Conservation (phyloP, 2,888 invertebrate genomes). For the Drosophila diplacantha region DNA sequence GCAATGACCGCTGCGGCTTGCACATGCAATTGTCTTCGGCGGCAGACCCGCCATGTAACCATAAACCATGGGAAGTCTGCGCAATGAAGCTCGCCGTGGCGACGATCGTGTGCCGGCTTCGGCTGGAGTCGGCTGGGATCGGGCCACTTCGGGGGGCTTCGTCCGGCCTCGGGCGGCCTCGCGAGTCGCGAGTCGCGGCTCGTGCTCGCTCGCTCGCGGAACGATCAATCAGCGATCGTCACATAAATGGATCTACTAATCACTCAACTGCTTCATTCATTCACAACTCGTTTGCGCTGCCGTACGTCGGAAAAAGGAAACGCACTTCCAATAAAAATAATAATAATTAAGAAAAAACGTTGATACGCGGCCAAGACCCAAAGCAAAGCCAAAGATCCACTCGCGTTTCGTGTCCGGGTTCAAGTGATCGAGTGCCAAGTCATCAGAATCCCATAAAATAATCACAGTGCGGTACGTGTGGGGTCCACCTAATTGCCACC, state of each 20-base stretch:
- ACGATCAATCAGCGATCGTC: constrained; percentile 59
- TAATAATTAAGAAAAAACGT: constrained; percentile 5
- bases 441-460: constrained; percentile 22
- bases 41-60: constrained; percentile 21
- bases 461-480: constrained; percentile 39
- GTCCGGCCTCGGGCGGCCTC: background rate
- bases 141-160: background rate
- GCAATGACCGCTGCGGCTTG: constrained; percentile 61
- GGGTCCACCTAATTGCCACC: constrained; percentile 32
- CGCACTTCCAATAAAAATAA: constrained; percentile 7
- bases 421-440: constrained; percentile 39
- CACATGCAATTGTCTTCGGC: constrained; percentile 61
- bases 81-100: constrained; percentile 8
- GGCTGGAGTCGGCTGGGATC: background rate
- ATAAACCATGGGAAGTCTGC: constrained; percentile 12
- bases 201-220: constrained; percentile 17
- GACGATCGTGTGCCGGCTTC: constrained; percentile 12
- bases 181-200: background rate
- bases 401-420: constrained; percentile 63
- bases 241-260: constrained; percentile 64
- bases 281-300: constrained; percentile 66
- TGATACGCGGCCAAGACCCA: constrained; percentile 6
- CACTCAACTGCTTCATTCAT: constrained; percentile 64
- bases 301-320: constrained; percentile 38
- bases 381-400: constrained; percentile 17